These are phyloP conservation scores for Stenodera caucasica DNA, from an alignment of 2,888 invertebrate species.

Conservation along the genomic window DNA sequence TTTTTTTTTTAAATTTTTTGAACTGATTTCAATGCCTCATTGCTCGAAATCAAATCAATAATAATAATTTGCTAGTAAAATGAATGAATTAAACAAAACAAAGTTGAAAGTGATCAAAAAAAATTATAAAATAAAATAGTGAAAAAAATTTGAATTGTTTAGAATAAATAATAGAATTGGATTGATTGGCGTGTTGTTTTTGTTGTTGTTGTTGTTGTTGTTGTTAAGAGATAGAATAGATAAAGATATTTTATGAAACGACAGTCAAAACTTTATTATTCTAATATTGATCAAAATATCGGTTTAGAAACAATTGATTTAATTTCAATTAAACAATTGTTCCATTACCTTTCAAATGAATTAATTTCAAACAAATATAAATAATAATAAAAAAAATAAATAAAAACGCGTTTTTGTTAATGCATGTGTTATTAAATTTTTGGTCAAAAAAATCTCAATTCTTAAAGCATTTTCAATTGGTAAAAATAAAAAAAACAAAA, in stretches of 20 bases:
- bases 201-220: background rate
- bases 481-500: too few species aligned
- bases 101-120: background rate
- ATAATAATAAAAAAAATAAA: too few species aligned
- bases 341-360: too few species aligned
- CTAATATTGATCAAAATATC: too few species aligned
- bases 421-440: too few species aligned
- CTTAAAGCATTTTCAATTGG: too few species aligned
- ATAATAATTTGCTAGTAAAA: slow-evolving; percentile 2
- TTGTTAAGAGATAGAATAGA: background rate
- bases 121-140: background rate
- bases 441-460: too few species aligned
- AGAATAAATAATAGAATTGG: background rate
- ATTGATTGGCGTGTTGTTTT: background rate
- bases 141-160: background rate
- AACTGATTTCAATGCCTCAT: background rate
- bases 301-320: background rate
- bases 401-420: too few species aligned
- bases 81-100: background rate
- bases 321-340: too few species aligned
- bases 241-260: background rate
- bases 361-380: too few species aligned
- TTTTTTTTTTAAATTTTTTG: too few species aligned
- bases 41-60: background rate
- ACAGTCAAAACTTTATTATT: too few species aligned